Conservation (phyloP, 1,140 invertebrate species). For the Arctopsyche grandis region DNA sequence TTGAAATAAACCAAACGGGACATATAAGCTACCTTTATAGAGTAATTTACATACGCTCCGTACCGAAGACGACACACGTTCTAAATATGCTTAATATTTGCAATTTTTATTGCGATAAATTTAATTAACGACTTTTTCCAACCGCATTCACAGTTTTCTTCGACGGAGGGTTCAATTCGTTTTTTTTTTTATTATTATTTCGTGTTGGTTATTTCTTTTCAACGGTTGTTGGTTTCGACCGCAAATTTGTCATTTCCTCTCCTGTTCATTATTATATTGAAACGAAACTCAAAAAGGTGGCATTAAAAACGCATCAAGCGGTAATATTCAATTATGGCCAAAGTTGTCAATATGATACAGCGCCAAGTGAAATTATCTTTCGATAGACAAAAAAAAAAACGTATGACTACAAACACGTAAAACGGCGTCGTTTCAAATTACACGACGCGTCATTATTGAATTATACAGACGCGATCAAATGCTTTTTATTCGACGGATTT, state of each 20-base stretch:
- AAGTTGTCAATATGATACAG: background rate
- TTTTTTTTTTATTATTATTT: too few species aligned
- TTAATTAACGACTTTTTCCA: background rate
- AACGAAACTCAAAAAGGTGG: slow-evolving; percentile 29
- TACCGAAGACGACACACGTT: background rate
- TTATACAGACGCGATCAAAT: slow-evolving; percentile 2
- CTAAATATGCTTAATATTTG: background rate
- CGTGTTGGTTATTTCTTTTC: background rate
- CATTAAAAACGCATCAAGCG: slow-evolving; percentile 28
- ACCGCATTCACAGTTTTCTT: background rate
- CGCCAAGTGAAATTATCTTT: slow-evolving; percentile 9
- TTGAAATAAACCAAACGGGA: slow-evolving; percentile 30
- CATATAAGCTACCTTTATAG: slow-evolving; percentile 2
- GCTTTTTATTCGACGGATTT: background rate
- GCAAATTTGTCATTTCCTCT: slow-evolving; percentile 39
- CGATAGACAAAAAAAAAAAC: slow-evolving; percentile 10
- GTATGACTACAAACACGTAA: slow-evolving; percentile 19
- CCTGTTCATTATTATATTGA: slow-evolving; percentile 30
- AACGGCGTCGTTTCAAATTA: background rate
- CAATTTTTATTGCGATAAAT: background rate
- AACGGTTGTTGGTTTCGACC: slow-evolving; percentile 29
- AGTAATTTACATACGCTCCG: slow-evolving; percentile 4
- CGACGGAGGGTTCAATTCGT: background rate
- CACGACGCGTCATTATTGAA: slow-evolving; percentile 10
- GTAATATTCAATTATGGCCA: slow-evolving; percentile 22